Evolutionary conservation across 2,888 invertebrate species (phyloP), one percentile per base, ranked within the genome.

Genomic region (Endotricha flammealis): DNA sequence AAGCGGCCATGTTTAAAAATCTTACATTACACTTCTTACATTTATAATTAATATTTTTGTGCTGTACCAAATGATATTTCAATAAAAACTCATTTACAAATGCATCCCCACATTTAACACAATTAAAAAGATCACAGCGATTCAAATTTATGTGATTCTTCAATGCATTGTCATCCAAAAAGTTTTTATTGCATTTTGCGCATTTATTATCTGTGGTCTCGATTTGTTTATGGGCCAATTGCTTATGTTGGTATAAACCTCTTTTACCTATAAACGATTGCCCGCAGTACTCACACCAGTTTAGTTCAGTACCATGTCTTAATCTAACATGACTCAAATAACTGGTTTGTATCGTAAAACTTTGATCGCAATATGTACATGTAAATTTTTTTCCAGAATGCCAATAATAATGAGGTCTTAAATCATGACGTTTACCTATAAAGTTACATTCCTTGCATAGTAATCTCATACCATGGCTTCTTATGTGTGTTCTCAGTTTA

Each of bases 251-350:
- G 0, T 46, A 46, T 3, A 64, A 40, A 0, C 58, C 64, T 2
- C 51, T 47, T 0, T 52, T 34, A 1, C 61, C 57, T 0, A 56
- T 44, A n/a, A 58, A 56, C 0, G 55, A 48, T 3, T 59, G 50
- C 0, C 57, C 61, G 12, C 64, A 64, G 0, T 54, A 22, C 2
- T 53, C 49, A 10, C 64, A 64, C 56, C 52, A 55, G 9, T 42
- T 33, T 20, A 52, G 39, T 29, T 49, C 41, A 0, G 47, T 43
- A 0, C 57, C 50, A 8, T 58, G 57, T 4, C 45, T 1, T 48
- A 9, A 9, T 49, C 57, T 0, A 43, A 44, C 13, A n/a, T 35
- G 35, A 22, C 29, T 29, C 10, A 35, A 35, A 10, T 29, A 22
- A 10, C 29, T 29, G 8, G 29, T 22, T 1, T 22, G 6, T 14